phyloP scores from a whole-genome alignment of 2,888 invertebrate genomes.

The Harpalus rubripes region DNA sequence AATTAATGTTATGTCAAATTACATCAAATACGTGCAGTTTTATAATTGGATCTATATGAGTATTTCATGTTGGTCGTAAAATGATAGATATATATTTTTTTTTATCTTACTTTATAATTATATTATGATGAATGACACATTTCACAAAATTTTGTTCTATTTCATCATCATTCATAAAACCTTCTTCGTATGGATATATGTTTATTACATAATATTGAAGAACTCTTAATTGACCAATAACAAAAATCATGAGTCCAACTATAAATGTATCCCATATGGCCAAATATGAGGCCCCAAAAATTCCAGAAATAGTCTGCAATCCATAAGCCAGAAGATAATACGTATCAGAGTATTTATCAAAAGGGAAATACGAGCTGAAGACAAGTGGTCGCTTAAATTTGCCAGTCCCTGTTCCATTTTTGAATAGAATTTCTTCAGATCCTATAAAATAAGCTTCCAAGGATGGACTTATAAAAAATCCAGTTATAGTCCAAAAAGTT shows the following conservation, averaged over 20 bases:
- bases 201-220: conserved; percentile 60
- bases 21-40: too few species aligned
- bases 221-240: conserved; percentile 66
- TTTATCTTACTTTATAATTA: conserved; percentile 60
- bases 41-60: too few species aligned
- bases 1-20: too few species aligned
- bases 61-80: too few species aligned
- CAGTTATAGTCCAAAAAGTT: conserved; percentile 53
- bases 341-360: conserved; percentile 51
- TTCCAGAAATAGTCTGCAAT: conserved; percentile 67
- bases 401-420: conserved; percentile 61
- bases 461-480: conserved; percentile 54
- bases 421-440: conserved; percentile 51
- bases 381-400: conserved; percentile 54
- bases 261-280: conserved; percentile 67
- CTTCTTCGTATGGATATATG: conserved; percentile 46
- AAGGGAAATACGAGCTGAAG: conserved; percentile 64
- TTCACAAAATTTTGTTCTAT: conserved; percentile 54
- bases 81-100: background rate
- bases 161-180: background rate
- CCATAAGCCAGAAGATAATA: conserved; percentile 51
- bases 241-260: conserved; percentile 64
- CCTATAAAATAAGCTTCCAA: conserved; percentile 43
- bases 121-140: conserved; percentile 63
- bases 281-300: conserved; percentile 68